Evolutionary conservation across 2,797 vertebrate genomes (phyloP), one percentile per base, ranked within the genome.

Genomic region (Sylvia borin): DNA sequence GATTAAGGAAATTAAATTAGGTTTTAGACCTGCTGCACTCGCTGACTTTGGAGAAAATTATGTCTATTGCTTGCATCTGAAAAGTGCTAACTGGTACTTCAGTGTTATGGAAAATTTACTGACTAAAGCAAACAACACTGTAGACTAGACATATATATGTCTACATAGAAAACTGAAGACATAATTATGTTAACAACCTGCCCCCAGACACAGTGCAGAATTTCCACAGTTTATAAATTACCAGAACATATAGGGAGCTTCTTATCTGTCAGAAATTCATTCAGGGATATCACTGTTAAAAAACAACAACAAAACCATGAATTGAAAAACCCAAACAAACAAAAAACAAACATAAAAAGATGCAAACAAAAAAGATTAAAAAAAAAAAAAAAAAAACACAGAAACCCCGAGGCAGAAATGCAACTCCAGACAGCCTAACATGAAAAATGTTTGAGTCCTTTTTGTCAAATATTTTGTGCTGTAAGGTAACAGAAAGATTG

Each of bases 311-410:
- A 18, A 15, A 32, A 17, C 1, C 11, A 36, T 2, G 4, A 31
- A 51, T 11, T 11, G 12, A 5, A 27, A 21, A n/a, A n/a, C 12
- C 27, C 2, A 11, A 21, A 36, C 6, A 13, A 15, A 0, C 3
- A 25, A 51, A 43, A 58, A 24, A n/a, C 25, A 26, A 50, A 50
- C 25, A 15, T 14, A 24, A 45, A 20, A 40, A 48, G 11, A 29
- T 25, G 31, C 4, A 38, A 38, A 25, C 6, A 34, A 54, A 66
- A 36, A 34, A 47, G n/a, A 7, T 14, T 40, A 32, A 43, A 62
- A 10, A 51, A 51, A 62, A 34, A n/a, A n/a, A 32, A 11, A 40
- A 40, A 65, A 27, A 34, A 26, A 19, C 18, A 9, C 6, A 62
- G 36, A 36, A 51, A 45, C 0, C 10, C 13, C 12, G 51, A 26